Conservation (phyloP, 2,888 invertebrate genomes). For the Dasysyrphus tricinctus region DNA sequence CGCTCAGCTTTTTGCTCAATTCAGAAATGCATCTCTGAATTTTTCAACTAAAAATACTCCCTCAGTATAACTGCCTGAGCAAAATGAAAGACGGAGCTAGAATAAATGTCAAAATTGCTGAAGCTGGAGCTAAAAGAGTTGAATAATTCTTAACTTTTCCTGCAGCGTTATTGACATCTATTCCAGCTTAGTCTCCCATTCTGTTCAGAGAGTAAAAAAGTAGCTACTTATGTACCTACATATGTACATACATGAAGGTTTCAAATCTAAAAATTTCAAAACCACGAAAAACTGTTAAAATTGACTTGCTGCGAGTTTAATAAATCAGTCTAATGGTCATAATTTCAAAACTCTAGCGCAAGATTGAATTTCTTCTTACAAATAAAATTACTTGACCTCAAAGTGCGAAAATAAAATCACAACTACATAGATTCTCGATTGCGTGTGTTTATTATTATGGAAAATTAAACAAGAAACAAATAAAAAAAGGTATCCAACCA, state of each 20-base stretch:
- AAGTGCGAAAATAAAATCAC: slow-evolving; percentile 34
- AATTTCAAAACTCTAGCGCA: not conserved
- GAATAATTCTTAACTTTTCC: too few species aligned
- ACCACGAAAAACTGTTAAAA: not conserved
- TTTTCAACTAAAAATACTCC: not conserved
- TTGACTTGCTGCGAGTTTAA: not conserved
- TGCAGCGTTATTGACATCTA: too few species aligned
- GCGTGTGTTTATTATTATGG: not conserved
- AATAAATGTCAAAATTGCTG: too few species aligned
- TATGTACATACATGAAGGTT: not conserved
- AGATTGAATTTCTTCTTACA: not conserved
- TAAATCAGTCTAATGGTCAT: not conserved
- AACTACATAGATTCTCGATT: not conserved
- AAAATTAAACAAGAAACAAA: slow-evolving; percentile 1
- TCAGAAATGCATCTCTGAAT: not conserved
- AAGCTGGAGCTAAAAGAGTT: too few species aligned
- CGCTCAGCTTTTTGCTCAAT: too few species aligned
- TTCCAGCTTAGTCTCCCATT: too few species aligned
- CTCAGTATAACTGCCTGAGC: not conserved
- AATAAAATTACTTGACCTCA: not conserved
- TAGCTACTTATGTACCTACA: too few species aligned
- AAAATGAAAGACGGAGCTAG: too few species aligned
- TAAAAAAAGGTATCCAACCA: slow-evolving; percentile 33
- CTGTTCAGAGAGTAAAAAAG: too few species aligned
- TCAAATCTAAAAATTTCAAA: not conserved